Evolutionary conservation across 1,140 invertebrate species (phyloP).

Genomic region (Brachionus koreanus): DNA sequence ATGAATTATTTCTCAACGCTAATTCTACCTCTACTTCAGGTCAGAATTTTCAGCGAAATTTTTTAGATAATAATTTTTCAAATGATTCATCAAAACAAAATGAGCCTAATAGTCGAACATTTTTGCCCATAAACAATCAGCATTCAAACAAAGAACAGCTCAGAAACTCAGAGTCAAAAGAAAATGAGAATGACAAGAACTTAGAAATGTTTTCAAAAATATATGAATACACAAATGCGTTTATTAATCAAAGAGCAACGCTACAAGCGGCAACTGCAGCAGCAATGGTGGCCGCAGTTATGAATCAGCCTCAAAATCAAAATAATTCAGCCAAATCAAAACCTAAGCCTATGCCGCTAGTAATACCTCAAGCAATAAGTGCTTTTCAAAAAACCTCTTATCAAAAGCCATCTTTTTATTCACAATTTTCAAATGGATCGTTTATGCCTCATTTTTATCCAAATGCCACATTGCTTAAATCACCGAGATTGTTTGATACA

Average conservation of each 20-base stretch:
- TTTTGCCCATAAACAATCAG: not conserved
- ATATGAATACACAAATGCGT: conserved; percentile 45
- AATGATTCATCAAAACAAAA: not conserved
- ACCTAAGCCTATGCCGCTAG: conserved; percentile 64
- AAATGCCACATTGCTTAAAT: conserved; percentile 50
- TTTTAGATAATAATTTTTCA: not conserved
- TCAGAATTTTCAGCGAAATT: not conserved
- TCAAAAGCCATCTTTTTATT: conserved; percentile 2
- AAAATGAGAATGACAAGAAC: conserved; percentile 42
- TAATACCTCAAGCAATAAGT: conserved; percentile 62
- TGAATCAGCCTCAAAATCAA: conserved; percentile 38
- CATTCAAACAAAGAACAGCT: conserved; percentile 38
- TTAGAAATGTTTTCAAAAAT: not conserved
- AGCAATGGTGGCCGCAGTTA: conserved; percentile 44
- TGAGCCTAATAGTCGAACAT: not conserved
- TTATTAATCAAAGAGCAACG: conserved; percentile 16
- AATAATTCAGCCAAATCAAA: conserved; percentile 34
- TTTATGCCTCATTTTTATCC: conserved; percentile 45
- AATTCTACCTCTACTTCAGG: not conserved
- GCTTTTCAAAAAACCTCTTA: conserved; percentile 50
- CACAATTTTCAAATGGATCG: conserved; percentile 59
- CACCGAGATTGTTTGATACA: conserved; percentile 45
- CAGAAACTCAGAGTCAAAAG: conserved; percentile 34
- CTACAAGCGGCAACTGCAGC: conserved; percentile 54
- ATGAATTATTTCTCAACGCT: not conserved